A percentile compares a stretch with the other conserved stretches of the same genome.
phyloP scores from a whole-genome alignment of 2,113 vertebrate genomes.

The Halichoerus grypus region DNA sequence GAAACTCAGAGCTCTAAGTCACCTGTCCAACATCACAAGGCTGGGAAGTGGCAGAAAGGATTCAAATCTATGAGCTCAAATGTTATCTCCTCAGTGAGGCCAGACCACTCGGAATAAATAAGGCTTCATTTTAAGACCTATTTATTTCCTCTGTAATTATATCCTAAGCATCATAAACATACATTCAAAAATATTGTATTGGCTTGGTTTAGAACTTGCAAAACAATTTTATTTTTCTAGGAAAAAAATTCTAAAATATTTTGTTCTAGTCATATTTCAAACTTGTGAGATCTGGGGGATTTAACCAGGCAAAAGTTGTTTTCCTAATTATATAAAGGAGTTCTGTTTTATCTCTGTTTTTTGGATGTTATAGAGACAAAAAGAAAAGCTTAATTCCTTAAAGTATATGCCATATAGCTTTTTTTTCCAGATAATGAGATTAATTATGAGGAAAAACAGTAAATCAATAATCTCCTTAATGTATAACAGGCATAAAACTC shows the following conservation, averaged over 20 bases:
- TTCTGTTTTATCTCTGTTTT: conserved; percentile 3
- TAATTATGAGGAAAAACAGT: conserved; percentile 75
- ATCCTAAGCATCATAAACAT: neutral
- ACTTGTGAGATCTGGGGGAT: neutral
- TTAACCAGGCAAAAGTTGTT: neutral
- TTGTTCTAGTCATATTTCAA: conserved; percentile 39
- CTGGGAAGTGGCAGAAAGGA: neutral
- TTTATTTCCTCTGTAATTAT: neutral
- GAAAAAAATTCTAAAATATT: neutral
- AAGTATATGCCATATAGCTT: neutral
- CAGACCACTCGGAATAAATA: neutral
- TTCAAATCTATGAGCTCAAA: neutral
- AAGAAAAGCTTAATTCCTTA: conserved; percentile 37
- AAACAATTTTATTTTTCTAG: conserved; percentile 22
- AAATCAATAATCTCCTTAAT: conserved; percentile 76
- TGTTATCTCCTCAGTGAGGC: neutral
- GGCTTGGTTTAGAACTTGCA: conserved; percentile 6
- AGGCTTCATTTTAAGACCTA: neutral
- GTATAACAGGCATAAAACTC: conserved; percentile 63
- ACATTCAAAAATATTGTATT: neutral
- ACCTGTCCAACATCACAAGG: neutral
- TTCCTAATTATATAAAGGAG: conserved; percentile 30
- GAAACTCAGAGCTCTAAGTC: neutral
- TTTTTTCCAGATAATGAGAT: conserved; percentile 61
- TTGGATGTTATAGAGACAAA: neutral